Base-by-base conservation (phyloP, 2,888 invertebrate species). In the Sisyra nigra region DNA sequence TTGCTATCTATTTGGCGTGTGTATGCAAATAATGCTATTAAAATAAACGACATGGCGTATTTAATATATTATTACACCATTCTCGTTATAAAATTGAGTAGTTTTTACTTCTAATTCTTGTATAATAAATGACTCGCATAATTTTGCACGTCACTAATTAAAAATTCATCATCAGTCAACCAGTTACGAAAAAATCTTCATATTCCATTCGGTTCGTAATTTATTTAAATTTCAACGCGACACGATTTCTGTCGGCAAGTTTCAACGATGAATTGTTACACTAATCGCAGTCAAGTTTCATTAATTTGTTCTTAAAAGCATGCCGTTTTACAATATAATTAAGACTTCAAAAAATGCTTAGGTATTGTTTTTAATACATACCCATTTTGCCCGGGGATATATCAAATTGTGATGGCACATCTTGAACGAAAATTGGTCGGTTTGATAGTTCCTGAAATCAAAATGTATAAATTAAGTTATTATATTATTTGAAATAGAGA, bases 351-450 rank as follows among this genome's bases (percentile, higher is more conserved):
- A 24, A 24, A 24, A 5, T 7, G 24, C 24, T 33, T 34, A n/a
- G 5, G 11, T 9, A 6, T 2, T 35, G 8, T 8, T 13, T 13
- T 9, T 24, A 24, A 24, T 38, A 57, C 77, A 74, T 63, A 86
- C 87, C 92, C 69, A 91, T 76, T 71, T 87, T 87, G 8, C 92
- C 91, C 0, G 87, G 79, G 32, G 76, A 72, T 40, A 89, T 81
- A 59, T 91, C 89, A 57, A 91, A 88, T 42, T 80, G 80, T 34
- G 81, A 73, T 7, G 77, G 75, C 35, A 80, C 78, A 63, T 84
- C 82, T 55, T 75, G 71, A n/a, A 86, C 76, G 57, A 88, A 88
- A 43, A 80, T 74, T 0, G 88, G 84, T 50, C 82, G 76, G 42
- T 71, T 64, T 56, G 76, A 79, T 45, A 86, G 66, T 55, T 85